Evolutionary conservation across 2,113 vertebrate species (phyloP).

Genomic region (Hippolais icterina): DNA sequence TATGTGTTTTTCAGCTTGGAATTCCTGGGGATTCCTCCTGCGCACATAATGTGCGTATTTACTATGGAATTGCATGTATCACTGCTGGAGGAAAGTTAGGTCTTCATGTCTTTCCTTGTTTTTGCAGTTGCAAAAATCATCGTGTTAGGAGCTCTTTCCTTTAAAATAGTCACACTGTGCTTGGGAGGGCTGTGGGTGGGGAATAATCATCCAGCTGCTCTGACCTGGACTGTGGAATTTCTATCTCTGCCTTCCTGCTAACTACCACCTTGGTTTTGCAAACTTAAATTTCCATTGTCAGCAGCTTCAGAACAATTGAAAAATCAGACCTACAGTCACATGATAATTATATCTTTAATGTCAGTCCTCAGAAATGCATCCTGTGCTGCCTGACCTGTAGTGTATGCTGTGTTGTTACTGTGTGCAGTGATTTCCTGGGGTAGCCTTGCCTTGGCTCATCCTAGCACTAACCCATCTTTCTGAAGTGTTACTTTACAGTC

Average conservation of each 20-base stretch:
- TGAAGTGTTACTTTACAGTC: background rate
- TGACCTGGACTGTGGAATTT: background rate
- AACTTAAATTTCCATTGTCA: background rate
- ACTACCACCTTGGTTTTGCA: background rate
- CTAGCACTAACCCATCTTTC: background rate
- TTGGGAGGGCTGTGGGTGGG: background rate
- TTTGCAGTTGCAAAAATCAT: background rate
- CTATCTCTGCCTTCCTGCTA: background rate
- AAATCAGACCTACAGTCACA: background rate
- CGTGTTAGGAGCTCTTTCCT: background rate
- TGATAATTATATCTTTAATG: background rate
- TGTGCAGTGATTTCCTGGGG: background rate
- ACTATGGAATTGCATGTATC: background rate
- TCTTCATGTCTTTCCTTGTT: background rate
- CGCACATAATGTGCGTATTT: rapidly evolving
- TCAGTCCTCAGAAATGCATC: background rate
- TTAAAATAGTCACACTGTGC: background rate
- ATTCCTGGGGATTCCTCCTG: background rate
- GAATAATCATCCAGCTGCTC: background rate
- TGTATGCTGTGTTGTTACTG: background rate
- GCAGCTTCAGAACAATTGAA: background rate
- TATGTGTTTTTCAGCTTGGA: background rate
- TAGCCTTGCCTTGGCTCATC: background rate
- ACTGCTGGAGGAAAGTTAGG: background rate
- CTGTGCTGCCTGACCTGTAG: background rate